Evolutionary conservation across 2,113 vertebrate genomes (phyloP), one percentile per base, ranked within the genome.

Genomic region (Pangasianodon hypophthalmus): DNA sequence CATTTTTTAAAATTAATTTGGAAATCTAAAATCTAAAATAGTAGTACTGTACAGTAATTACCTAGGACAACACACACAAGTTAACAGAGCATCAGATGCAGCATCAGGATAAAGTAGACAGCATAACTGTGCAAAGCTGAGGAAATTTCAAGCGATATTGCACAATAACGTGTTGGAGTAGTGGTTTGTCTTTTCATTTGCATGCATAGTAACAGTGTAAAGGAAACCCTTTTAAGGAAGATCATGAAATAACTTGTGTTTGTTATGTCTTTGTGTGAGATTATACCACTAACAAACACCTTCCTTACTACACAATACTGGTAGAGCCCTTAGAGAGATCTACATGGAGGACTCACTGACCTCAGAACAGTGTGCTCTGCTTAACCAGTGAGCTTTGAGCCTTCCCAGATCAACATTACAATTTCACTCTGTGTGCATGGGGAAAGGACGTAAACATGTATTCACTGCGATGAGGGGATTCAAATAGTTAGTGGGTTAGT

Each of bases 351-450:
- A 26, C 16, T 60, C 48, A 54, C 14, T 82, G 79, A 54, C 24
- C 79, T 82, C 52, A 54, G 79, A 81, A 81, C n/a, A 58, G 7
- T 60, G 41, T 60, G 21, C 56, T 84, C 62, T 13, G 82, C 32
- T 84, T 21, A 62, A 44, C 9, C 19, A 41, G 82, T 48, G 5
- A 64, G 54, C 83, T 84, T 26, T 58, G 56, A 44, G 56, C 13
- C 19, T 84, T 64, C 41, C 58, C 56, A 19, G 37, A 84, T 84
- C 82, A 60, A 62, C 58, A 62, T 84, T 26, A 64, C 83, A 85
- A 64, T 48, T 29, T 64, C 26, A 44, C 41, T 29, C 24, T 60
- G 21, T n/a, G 58, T 46, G 24, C 41, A 85, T 64, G 1, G 41
- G 54, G 58, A 46, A 29, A 29, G 7, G 58, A 85, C 26, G 37